Conservation (phyloP, 2,888 invertebrate species). For the Sinelater perroti region DNA sequence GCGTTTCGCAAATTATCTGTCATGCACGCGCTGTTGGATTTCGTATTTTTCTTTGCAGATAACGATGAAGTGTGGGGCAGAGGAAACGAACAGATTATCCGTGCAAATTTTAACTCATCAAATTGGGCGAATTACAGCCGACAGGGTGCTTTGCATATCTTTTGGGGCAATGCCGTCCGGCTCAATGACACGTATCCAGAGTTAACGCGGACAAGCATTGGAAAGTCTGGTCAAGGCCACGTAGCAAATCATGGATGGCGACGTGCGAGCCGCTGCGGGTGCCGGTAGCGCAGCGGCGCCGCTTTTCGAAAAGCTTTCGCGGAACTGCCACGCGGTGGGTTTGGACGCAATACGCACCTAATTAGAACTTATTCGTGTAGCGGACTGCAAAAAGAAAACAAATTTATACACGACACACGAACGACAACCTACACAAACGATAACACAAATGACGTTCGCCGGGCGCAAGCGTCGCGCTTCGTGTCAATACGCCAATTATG, state of each 20-base stretch:
- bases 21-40: no score
- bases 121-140: no score
- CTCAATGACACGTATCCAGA: no score
- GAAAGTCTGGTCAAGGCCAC: slow-evolving; percentile 48
- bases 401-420: slow-evolving; percentile 30
- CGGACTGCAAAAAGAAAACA: slow-evolving; percentile 17
- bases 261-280: slow-evolving; percentile 4
- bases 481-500: slow-evolving; percentile 3
- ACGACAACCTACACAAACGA: slow-evolving; percentile 31
- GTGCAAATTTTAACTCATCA: no score
- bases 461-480: slow-evolving; percentile 4
- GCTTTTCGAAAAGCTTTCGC: neutral
- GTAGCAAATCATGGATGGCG: slow-evolving; percentile 44
- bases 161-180: no score
- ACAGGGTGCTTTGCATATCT: no score
- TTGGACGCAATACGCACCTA: slow-evolving; percentile 2
- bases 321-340: neutral
- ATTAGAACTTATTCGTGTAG: slow-evolving; percentile 6
- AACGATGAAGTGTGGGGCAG: no score
- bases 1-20: no score
- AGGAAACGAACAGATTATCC: no score
- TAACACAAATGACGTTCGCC: slow-evolving; percentile 9
- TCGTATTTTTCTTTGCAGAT: no score
- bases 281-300: slow-evolving; percentile 1
- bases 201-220: no score